Evolutionary conservation across 2,888 invertebrate genomes (phyloP), one percentile per base, ranked within the genome.

Genomic region (Melieria crassipennis): DNA sequence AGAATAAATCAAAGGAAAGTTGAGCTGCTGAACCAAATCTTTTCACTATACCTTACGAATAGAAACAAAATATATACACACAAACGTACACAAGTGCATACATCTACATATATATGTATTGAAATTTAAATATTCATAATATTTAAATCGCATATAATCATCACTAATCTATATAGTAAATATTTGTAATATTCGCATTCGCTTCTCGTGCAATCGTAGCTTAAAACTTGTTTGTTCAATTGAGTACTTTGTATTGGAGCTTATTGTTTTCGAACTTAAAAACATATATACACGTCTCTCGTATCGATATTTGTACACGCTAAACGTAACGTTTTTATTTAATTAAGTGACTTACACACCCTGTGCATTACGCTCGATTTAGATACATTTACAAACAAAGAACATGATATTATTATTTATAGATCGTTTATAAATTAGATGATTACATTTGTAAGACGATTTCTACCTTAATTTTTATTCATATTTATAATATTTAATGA

Each of bases 381-480:
- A 71, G 66, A 62, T 64, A 64, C 16, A 50, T 67, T 9, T 47
- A 47, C 62, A 48, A 63, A 56, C 13, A 16, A 64, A 48, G 16
- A 60, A 42, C 30, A 5, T 11, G 6, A 30, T 60, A 60, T 52
- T 55, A 63, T 67, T 65, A 43, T 71, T 65, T 71, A 71, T 70
- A 70, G 30, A 71, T 63, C 69, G 61, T 71, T 66, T 62, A 67
- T 69, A 69, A 60, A 67, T 66, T 73, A 73, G 65, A 60, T 30
- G 30, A 30, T 69, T 58, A 69, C 56, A 74, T 71, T 69, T 74
- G 66, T 74, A 74, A 73, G 69, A 66, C 66, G 56, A 69, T 71
- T 69, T 69, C 65, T 62, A 61, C 65, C 30, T 30, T 66, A 58
- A 61, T 60, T 70, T 70, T 70, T 61, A 61, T 65, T 65, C 65